A percentile compares a stretch with the other conserved stretches of the same genome.
Evolutionary conservation across 2,113 vertebrate genomes (phyloP).

Genomic region (Anarhynchus alexandrinus): DNA sequence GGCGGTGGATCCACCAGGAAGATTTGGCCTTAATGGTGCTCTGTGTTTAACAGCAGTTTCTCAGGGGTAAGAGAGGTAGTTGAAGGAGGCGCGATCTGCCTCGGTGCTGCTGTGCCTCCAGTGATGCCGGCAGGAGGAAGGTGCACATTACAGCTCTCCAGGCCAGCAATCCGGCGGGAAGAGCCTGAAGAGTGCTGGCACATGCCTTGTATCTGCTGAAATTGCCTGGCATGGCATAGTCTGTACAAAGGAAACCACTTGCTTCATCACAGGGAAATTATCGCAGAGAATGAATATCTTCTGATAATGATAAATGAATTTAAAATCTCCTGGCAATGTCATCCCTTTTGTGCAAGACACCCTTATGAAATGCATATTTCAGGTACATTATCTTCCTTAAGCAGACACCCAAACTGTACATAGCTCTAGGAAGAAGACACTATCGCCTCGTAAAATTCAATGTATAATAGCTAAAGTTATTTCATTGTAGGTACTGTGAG

Average conservation of each 20-base stretch:
- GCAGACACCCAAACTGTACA: not conserved
- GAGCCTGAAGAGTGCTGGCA: not conserved
- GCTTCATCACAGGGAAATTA: not conserved
- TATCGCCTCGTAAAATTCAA: not conserved
- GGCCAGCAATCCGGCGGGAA: not conserved
- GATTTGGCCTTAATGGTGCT: rapidly evolving
- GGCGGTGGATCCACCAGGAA: rapidly evolving
- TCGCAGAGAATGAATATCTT: not conserved
- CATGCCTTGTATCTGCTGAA: not conserved
- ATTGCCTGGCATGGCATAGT: not conserved
- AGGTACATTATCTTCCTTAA: not conserved
- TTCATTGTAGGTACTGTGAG: not conserved
- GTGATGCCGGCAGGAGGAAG: not conserved
- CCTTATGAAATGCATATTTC: not conserved
- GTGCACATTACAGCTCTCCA: rapidly evolving
- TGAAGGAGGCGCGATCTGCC: rapidly evolving
- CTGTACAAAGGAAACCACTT: not conserved
- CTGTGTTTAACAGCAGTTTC: not conserved
- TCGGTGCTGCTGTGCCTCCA: rapidly evolving
- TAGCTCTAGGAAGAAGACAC: not conserved
- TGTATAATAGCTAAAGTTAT: not conserved
- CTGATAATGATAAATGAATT: not conserved
- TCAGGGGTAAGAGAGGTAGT: not conserved
- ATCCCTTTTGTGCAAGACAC: not conserved
- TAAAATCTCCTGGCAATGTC: not conserved